Evolutionary conservation across 2,113 vertebrate species (phyloP).

Genomic region (Apeltes quadracus): DNA sequence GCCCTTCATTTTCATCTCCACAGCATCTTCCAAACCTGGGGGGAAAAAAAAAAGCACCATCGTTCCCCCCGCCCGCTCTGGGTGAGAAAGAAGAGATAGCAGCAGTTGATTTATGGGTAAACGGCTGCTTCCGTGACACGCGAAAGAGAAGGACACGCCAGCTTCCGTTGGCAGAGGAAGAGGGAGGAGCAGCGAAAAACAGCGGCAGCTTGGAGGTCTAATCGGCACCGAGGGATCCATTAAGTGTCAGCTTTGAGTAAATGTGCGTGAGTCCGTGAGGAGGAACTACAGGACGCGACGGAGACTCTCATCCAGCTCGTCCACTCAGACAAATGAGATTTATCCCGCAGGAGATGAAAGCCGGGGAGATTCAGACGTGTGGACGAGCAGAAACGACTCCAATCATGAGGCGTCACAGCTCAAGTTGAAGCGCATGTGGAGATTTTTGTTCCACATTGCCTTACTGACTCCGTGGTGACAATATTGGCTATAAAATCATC

Average conservation of each 20-base stretch:
- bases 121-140: conserved; percentile 47
- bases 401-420: neutral
- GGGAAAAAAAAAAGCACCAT: conserved; percentile 54
- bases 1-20: conserved; percentile 25
- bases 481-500: neutral
- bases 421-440: neutral
- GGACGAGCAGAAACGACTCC: conserved; percentile 3
- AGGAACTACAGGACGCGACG: conserved; percentile 40
- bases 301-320: conserved; percentile 56
- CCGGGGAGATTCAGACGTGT: neutral
- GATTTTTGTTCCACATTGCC: neutral
- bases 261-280: conserved; percentile 9
- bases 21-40: conserved; percentile 9
- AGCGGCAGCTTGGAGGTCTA: conserved; percentile 26
- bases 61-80: conserved; percentile 31
- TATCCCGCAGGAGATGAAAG: conserved; percentile 30
- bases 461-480: neutral
- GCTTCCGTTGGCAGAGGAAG: conserved; percentile 40
- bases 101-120: conserved; percentile 53
- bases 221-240: neutral
- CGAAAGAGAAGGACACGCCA: conserved; percentile 32
- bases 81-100: conserved; percentile 47
- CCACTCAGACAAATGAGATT: conserved; percentile 44
- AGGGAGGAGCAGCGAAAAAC: no score
- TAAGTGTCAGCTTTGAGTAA: neutral